Evolutionary conservation across 2,797 vertebrate genomes (phyloP).

Genomic region (Sciaenops ocellatus): DNA sequence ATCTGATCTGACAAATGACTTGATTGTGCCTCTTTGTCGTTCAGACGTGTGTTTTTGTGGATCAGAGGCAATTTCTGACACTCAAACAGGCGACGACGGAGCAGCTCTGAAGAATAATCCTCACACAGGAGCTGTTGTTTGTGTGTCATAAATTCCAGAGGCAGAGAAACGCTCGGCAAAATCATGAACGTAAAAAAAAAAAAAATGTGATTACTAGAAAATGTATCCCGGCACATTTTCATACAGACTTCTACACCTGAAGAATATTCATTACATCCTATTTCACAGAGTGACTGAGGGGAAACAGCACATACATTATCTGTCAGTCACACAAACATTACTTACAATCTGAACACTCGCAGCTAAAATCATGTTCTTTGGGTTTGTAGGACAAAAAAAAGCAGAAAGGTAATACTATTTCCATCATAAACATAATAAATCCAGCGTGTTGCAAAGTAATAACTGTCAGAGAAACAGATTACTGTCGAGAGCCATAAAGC

Average conservation of each 20-base stretch:
- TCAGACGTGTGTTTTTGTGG: slow-evolving; percentile 32
- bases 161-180: slow-evolving; percentile 20
- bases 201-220: slow-evolving; percentile 54
- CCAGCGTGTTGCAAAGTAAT: slow-evolving; percentile 64
- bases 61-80: slow-evolving; percentile 43
- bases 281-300: slow-evolving; percentile 29
- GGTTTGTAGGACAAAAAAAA: slow-evolving; percentile 24
- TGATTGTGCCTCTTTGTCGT: slow-evolving; percentile 40
- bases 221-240: slow-evolving; percentile 46
- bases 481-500: slow-evolving; percentile 56
- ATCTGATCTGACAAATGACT: slow-evolving; percentile 55
- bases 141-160: slow-evolving; percentile 4
- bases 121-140: slow-evolving; percentile 36
- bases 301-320: slow-evolving; percentile 11
- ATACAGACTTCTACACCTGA: slow-evolving; percentile 17
- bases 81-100: slow-evolving; percentile 17
- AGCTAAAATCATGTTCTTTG: slow-evolving; percentile 43
- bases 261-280: slow-evolving; percentile 39
- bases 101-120: slow-evolving; percentile 34
- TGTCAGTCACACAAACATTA: slow-evolving; percentile 43
- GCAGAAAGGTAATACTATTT: slow-evolving; percentile 64
- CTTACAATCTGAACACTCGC: slow-evolving; percentile 26
- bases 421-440: slow-evolving; percentile 71
- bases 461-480: slow-evolving; percentile 75
- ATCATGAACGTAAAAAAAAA: slow-evolving; percentile 40